These are phyloP conservation scores for Grammomys surdaster DNA, from an alignment of 2,113 vertebrate genomes.

Conservation along the genomic window DNA sequence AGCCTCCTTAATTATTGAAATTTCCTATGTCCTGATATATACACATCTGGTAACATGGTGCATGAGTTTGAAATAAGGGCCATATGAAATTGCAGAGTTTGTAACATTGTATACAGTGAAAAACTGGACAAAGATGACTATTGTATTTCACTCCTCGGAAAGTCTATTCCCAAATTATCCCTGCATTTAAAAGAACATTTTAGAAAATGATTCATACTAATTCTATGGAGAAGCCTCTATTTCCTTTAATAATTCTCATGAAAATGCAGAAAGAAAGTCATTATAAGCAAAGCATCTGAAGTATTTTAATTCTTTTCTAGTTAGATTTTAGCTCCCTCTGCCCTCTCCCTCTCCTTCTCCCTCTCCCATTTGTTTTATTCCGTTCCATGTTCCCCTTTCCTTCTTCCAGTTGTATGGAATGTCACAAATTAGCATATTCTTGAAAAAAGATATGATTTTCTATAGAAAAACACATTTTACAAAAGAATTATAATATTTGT, in stretches of 20 bases:
- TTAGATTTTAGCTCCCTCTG: background rate
- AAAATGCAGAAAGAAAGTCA: background rate
- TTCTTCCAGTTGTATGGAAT: background rate
- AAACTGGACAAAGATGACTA: conserved; percentile 16
- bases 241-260: background rate
- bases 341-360: no score
- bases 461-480: background rate
- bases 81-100: conserved; percentile 50
- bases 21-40: conserved; percentile 2
- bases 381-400: background rate
- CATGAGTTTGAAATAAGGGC: conserved; percentile 53
- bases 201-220: background rate
- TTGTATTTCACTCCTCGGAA: conserved; percentile 15
- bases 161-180: conserved; percentile 25
- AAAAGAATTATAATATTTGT: background rate
- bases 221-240: background rate
- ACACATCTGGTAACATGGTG: conserved; percentile 50
- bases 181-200: conserved; percentile 36
- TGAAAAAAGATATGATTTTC: background rate
- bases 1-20: conserved; percentile 46
- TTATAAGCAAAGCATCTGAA: background rate
- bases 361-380: background rate
- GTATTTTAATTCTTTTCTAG: background rate
- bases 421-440: background rate
- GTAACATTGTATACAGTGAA: background rate